phyloP scores from a whole-genome alignment of 2,797 vertebrate species.

The Ptychadena robeensis region DNA sequence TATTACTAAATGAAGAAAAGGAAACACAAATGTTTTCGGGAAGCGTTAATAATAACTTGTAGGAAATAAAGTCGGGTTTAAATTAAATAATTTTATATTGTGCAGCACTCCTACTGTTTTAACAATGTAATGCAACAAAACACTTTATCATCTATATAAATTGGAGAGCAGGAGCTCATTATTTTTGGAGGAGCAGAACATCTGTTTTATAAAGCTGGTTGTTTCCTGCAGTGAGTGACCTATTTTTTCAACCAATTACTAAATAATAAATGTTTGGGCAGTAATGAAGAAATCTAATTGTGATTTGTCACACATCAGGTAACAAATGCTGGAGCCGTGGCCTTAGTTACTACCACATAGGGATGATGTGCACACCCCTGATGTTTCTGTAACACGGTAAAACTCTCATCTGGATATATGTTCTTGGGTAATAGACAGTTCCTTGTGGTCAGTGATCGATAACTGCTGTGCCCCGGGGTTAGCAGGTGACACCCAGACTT shows the following conservation, averaged over 20 bases:
- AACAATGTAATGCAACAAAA: conserved; percentile 46
- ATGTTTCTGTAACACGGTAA: not conserved
- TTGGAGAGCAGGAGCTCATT: conserved; percentile 55
- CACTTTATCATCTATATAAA: conserved; percentile 59
- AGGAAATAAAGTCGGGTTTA: conserved; percentile 24
- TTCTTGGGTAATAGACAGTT: not conserved
- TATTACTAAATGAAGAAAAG: not conserved
- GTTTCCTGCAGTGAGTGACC: conserved; percentile 57
- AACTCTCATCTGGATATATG: not conserved
- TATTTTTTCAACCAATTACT: conserved; percentile 62
- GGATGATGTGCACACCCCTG: not conserved
- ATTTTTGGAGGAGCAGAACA: conserved; percentile 48
- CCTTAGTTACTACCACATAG: conserved; percentile 20
- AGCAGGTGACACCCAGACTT: too few species aligned
- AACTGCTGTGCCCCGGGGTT: too few species aligned
- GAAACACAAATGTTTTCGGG: not conserved
- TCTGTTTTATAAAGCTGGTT: conserved; percentile 54
- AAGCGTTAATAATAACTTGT: conserved; percentile 4
- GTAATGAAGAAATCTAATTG: conserved; percentile 59
- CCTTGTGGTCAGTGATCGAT: too few species aligned
- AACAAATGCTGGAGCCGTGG: conserved; percentile 23
- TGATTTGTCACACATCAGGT: conserved; percentile 49
- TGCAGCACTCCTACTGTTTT: conserved; percentile 49
- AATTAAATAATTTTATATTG: conserved; percentile 39
- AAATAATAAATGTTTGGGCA: conserved; percentile 56